Conservation (phyloP, 2,888 invertebrate species). For the Polymixis flavicincta region DNA sequence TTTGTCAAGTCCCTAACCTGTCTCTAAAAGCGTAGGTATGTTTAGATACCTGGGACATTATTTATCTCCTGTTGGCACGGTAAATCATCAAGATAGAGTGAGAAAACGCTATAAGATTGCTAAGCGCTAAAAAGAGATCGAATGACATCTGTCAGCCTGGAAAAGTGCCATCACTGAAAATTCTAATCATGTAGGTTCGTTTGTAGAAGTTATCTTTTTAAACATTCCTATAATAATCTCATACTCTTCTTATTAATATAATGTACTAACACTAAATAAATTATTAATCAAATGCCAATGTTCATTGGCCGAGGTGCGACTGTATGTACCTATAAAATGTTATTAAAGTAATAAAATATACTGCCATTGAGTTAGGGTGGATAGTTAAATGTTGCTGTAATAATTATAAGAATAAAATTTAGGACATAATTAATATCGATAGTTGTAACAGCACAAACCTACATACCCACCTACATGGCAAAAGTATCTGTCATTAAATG, state of each 20-base stretch:
- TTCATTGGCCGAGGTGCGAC: constrained; percentile 36
- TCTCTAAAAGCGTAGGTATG: background rate
- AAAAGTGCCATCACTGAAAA: constrained; percentile 1
- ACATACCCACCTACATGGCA: background rate
- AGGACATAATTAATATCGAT: background rate
- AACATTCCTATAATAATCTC: constrained; percentile 30
- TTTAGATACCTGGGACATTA: background rate
- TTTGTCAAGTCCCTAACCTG: constrained; percentile 19
- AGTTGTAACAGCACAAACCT: constrained; percentile 11
- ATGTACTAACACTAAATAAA: background rate
- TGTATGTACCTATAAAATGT: constrained; percentile 38
- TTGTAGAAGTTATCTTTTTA: constrained; percentile 24
- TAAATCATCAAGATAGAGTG: background rate
- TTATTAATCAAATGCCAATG: constrained; percentile 23
- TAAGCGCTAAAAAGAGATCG: constrained; percentile 2
- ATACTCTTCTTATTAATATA: constrained; percentile 13
- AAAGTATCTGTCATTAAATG: background rate
- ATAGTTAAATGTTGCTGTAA: constrained; percentile 38
- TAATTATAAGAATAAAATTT: constrained; percentile 11
- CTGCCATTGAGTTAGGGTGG: constrained; percentile 61
- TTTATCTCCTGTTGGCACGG: background rate
- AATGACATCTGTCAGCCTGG: background rate
- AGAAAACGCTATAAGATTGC: background rate
- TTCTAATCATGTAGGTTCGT: background rate
- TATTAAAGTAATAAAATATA: constrained; percentile 44